Conservation (phyloP, 2,888 invertebrate species). For the Elegia similella region DNA sequence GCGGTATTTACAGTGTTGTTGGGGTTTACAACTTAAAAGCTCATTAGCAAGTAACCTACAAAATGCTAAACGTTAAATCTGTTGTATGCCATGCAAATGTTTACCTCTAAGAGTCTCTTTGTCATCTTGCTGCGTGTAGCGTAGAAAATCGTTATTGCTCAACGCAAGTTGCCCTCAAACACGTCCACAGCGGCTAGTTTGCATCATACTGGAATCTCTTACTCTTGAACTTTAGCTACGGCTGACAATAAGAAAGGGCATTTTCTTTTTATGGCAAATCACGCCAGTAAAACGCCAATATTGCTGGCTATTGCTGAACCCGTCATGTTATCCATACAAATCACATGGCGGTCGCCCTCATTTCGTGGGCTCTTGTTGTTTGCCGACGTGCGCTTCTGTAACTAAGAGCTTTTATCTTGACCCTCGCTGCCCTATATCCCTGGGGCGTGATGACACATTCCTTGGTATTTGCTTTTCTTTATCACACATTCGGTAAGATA, state of each 20-base stretch:
- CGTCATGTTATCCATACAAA: conserved; percentile 29
- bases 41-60: conserved; percentile 8
- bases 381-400: conserved; percentile 45
- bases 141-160: conserved; percentile 61
- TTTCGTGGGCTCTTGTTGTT: conserved; percentile 44
- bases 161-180: conserved; percentile 48
- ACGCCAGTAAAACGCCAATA: conserved; percentile 23
- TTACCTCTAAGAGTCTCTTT: conserved; percentile 39
- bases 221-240: conserved; percentile 44
- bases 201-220: conserved; percentile 44
- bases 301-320: conserved; percentile 24
- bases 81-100: conserved; percentile 29
- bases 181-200: conserved; percentile 46
- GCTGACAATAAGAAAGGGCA: conserved; percentile 20
- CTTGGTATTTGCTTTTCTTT: conserved; percentile 36
- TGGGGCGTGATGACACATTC: conserved; percentile 48
- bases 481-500: conserved; percentile 7
- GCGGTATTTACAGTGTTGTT: background rate
- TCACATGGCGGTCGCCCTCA: conserved; percentile 51
- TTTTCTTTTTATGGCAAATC: conserved; percentile 25
- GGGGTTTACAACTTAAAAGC: background rate
- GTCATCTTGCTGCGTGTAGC: conserved; percentile 42
- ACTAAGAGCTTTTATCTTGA: conserved; percentile 71
- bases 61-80: conserved; percentile 1
- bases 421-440: conserved; percentile 61